Percentiles rank a stretch among this genome's conserved stretches.
Conservation (phyloP, 1,140 invertebrate genomes). For the Ooceraea biroi region DNA sequence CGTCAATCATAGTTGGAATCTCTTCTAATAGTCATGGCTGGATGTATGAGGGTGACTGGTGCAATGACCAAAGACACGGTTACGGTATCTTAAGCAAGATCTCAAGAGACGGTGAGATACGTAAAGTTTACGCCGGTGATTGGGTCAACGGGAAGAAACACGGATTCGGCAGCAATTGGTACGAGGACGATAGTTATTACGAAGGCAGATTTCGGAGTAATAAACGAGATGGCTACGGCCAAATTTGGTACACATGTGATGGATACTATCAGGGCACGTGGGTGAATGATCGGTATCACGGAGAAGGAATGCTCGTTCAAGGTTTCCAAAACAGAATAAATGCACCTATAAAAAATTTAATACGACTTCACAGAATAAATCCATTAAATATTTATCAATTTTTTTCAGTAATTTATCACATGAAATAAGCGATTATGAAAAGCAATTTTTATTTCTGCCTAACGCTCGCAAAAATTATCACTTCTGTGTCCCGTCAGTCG, state of each 20-base stretch:
- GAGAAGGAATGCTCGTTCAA: constrained; percentile 85
- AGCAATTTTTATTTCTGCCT: not conserved
- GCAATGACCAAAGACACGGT: constrained; percentile 81
- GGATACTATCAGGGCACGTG: constrained; percentile 87
- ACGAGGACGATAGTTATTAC: constrained; percentile 87
- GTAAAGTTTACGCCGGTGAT: constrained; percentile 81
- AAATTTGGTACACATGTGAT: constrained; percentile 87
- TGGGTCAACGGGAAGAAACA: constrained; percentile 87
- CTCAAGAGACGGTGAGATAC: constrained; percentile 35
- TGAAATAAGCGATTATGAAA: not conserved
- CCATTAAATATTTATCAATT: constrained; percentile 40
- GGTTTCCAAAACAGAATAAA: constrained; percentile 45
- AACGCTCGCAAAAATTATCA: not conserved
- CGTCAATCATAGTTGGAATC: constrained; percentile 35
- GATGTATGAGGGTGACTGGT: constrained; percentile 87
- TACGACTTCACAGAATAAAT: not conserved
- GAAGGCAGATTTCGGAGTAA: constrained; percentile 88
- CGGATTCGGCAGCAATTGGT: constrained; percentile 87
- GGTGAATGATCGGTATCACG: constrained; percentile 82
- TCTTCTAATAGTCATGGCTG: constrained; percentile 77
- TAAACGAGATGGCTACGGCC: constrained; percentile 88
- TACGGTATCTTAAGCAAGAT: constrained; percentile 76
- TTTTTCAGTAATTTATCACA: constrained; percentile 41
- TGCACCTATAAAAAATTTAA: not conserved
- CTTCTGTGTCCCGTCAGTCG: not conserved